Base-by-base conservation (phyloP, 1,140 invertebrate genomes). In the Popillia japonica region DNA sequence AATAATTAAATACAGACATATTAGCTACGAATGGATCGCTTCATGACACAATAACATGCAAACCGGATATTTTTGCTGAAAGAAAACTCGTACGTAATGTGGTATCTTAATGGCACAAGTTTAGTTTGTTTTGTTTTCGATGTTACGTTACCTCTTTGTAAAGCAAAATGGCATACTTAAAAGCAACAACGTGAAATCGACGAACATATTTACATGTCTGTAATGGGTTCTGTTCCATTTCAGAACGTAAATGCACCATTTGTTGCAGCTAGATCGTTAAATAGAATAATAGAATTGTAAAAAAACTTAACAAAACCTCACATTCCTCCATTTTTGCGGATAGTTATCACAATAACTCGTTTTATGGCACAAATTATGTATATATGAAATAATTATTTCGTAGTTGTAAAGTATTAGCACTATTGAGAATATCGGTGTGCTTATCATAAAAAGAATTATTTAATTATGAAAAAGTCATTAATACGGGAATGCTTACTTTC, bases 11-110 rank as follows among this genome's bases (percentile, higher is more conserved):
- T 68, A 27, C 27, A 68, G 61, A 68, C 61, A 7, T 68, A 68
- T 27, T 68, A 68, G 61, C 61, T 68, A 68, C 61, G 61, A 68
- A 68, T 22, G 61, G 27, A 10, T 23, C 27, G 61, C 61, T 68
- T 68, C 61, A 68, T 68, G 61, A 34, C 27, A 68, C 61, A 68
- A 68, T 68, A 68, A 68, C 61, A 68, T 68, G 61, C 61, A 22
- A 68, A 68, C 61, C 22, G 61, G 61, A 68, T 68, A 68, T 68
- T 68, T 68, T 68, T 68, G 61, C 61, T 68, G 8, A 11, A 23
- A 68, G 61, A 68, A 23, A 68, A 68, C 61, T 68, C 17, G 61
- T 22, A 68, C 20, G 17, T 6, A 22, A 68, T 22, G 61, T 68
- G 27, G 61, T 20, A 68, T 68, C 22, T 68, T 27, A 68, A 68